Evolutionary conservation across 2,888 invertebrate genomes (phyloP).

Genomic region (Synergus umbraculus): DNA sequence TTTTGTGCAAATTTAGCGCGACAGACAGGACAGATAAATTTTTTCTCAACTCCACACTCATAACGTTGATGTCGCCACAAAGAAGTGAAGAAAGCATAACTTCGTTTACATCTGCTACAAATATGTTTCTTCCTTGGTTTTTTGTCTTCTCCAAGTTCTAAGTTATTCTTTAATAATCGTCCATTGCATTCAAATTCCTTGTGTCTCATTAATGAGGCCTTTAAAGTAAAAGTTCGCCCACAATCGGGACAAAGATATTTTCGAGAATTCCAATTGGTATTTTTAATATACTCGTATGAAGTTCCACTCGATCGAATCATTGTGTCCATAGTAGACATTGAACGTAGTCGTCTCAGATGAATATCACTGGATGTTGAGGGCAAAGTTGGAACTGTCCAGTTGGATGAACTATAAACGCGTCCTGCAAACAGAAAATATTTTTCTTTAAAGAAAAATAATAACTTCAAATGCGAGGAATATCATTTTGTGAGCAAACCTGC

Average conservation of each 20-base stretch:
- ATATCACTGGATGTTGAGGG: conserved; percentile 63
- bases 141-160: conserved; percentile 19
- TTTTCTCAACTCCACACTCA: conserved; percentile 75
- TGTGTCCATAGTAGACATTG: conserved; percentile 57
- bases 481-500: background rate
- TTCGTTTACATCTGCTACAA: conserved; percentile 66
- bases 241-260: conserved; percentile 70
- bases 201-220: conserved; percentile 69
- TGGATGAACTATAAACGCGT: conserved; percentile 66
- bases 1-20: conserved; percentile 67
- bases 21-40: conserved; percentile 66
- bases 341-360: conserved; percentile 63
- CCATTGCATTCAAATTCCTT: conserved; percentile 62
- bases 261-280: conserved; percentile 57
- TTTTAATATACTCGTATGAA: conserved; percentile 1
- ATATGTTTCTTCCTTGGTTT: conserved; percentile 63
- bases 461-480: background rate
- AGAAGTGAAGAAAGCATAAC: conserved; percentile 71
- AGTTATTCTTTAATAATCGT: conserved; percentile 26
- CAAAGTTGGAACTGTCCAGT: conserved; percentile 69
- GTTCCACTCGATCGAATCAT: background rate
- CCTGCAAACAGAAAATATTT: conserved; percentile 59
- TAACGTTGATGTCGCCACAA: conserved; percentile 76
- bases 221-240: conserved; percentile 65
- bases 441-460: background rate